Evolutionary conservation across 2,888 invertebrate genomes (phyloP).

Genomic region (Spilarctia lutea): DNA sequence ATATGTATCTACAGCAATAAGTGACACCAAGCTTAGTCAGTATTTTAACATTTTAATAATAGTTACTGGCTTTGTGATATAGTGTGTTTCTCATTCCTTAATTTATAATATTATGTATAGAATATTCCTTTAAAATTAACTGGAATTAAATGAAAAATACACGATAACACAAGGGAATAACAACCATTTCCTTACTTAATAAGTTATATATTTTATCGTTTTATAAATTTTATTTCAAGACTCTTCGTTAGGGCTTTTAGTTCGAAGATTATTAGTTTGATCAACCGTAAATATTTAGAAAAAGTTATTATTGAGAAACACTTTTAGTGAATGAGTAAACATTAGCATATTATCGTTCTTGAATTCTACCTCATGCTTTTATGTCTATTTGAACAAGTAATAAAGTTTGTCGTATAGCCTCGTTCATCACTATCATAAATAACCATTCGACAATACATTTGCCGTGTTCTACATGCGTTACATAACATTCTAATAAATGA

Average conservation of each 20-base stretch:
- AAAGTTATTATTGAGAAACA: neutral
- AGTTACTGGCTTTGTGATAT: neutral
- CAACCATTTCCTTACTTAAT: neutral
- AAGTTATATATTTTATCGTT: too few relatives aligned
- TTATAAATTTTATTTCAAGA: too few relatives aligned
- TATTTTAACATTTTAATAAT: too few relatives aligned
- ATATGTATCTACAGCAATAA: too few relatives aligned
- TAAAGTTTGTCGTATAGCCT: neutral
- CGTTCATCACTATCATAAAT: neutral
- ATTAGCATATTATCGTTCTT: slow-evolving; percentile 1
- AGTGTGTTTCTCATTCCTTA: neutral
- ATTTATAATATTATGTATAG: neutral
- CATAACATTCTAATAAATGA: neutral
- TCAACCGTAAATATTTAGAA: neutral
- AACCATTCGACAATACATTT: neutral
- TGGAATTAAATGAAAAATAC: neutral
- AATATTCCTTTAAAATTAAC: neutral
- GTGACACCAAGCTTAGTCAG: too few relatives aligned
- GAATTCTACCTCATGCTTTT: neutral
- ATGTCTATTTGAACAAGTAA: slow-evolving; percentile 1
- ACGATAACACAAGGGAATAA: neutral
- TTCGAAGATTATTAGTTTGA: neutral
- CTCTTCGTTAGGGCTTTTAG: too few relatives aligned
- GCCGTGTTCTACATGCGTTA: neutral
- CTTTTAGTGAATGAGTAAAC: neutral